Percentiles rank a stretch among this genome's conserved stretches.
These are phyloP conservation scores for Morone chrysops DNA, from an alignment of 2,113 vertebrate genomes.

Conservation along the genomic window DNA sequence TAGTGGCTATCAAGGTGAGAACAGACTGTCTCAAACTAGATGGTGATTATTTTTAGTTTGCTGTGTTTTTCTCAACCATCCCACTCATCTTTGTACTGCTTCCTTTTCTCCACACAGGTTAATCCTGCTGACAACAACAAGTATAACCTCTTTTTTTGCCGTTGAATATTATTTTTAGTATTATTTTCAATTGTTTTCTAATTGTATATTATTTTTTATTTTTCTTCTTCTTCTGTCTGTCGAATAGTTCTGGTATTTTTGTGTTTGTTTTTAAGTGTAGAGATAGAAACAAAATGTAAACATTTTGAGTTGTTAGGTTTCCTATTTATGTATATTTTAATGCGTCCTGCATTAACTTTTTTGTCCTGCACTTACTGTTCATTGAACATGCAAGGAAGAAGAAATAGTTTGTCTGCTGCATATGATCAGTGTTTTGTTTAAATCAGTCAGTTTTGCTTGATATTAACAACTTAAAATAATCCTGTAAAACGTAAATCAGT, in stretches of 20 bases:
- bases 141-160: slow-evolving; percentile 25
- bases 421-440: slow-evolving; percentile 37
- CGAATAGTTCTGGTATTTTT: slow-evolving; percentile 22
- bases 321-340: slow-evolving; percentile 28
- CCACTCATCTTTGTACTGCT: background rate
- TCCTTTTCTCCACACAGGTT: slow-evolving; percentile 68
- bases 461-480: slow-evolving; percentile 26
- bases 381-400: slow-evolving; percentile 16
- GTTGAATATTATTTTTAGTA: slow-evolving; percentile 67
- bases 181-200: slow-evolving; percentile 40
- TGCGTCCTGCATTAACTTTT: slow-evolving; percentile 18
- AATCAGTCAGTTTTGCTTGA: slow-evolving; percentile 35
- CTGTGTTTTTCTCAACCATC: background rate
- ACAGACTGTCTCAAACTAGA: background rate
- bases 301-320: slow-evolving; percentile 27
- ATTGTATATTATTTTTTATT: slow-evolving; percentile 57
- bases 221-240: background rate
- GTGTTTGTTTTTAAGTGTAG: slow-evolving; percentile 33
- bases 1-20: slow-evolving; percentile 81
- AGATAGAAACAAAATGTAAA: slow-evolving; percentile 24
- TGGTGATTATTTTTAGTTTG: background rate
- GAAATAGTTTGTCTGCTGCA: slow-evolving; percentile 20
- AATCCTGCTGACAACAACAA: slow-evolving; percentile 46
- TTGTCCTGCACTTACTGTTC: slow-evolving; percentile 57
- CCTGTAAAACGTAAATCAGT: slow-evolving; percentile 44